phyloP scores from a whole-genome alignment of 2,113 vertebrate genomes.

The Bucco capensis region DNA sequence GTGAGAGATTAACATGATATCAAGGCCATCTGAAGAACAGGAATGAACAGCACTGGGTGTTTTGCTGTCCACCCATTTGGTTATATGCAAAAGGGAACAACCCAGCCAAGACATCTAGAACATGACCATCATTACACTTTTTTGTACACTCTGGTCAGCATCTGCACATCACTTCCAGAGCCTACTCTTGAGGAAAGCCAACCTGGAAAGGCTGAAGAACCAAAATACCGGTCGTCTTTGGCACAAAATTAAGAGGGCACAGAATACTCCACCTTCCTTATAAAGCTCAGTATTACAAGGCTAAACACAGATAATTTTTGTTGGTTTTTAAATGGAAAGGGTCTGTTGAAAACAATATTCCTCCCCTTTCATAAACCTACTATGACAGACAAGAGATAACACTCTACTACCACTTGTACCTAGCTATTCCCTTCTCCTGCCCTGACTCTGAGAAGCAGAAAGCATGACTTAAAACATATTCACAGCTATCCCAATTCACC shows the following conservation, averaged over 20 bases:
- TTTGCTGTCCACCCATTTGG: conserved; percentile 18
- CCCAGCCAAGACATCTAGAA: conserved; percentile 34
- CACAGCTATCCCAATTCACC: conserved; percentile 51
- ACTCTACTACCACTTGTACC: conserved; percentile 25
- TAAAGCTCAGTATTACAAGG: conserved; percentile 84
- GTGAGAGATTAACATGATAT: conserved; percentile 40
- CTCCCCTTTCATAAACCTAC: neutral
- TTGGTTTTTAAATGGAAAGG: neutral
- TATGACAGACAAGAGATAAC: neutral
- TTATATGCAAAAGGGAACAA: conserved; percentile 10
- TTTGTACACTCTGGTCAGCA: conserved; percentile 40
- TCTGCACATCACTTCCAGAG: conserved; percentile 34
- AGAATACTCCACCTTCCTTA: conserved; percentile 82
- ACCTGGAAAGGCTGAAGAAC: conserved; percentile 6
- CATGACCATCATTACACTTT: neutral
- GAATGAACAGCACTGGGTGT: conserved; percentile 30
- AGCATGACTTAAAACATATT: conserved; percentile 43
- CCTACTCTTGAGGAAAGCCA: neutral
- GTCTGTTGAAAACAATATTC: conserved; percentile 1
- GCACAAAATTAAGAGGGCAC: conserved; percentile 61
- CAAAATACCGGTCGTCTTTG: conserved; percentile 49
- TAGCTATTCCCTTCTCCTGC: conserved; percentile 22
- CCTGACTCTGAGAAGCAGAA: conserved; percentile 46
- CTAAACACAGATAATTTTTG: conserved; percentile 42
- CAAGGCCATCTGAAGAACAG: conserved; percentile 38